Base-by-base conservation (phyloP, 2,113 vertebrate genomes). In the Ailuropoda melanoleuca region DNA sequence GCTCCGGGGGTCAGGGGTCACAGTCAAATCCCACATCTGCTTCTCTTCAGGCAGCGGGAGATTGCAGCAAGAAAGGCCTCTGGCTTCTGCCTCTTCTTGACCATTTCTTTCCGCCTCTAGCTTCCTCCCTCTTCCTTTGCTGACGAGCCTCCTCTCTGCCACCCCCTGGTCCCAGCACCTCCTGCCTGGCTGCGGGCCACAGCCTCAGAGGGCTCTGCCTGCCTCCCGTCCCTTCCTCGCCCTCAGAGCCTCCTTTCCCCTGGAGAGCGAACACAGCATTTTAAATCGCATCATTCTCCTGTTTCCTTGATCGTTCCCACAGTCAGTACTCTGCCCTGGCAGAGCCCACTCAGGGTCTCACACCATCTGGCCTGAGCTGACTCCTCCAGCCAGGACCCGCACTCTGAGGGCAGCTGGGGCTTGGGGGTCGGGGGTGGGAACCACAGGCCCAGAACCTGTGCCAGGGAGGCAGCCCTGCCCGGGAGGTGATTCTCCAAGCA, bases 261-360 rank as follows among this genome's bases (percentile, higher is more conserved):
- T 39, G 29, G 66, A 37, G 34, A 88, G 85, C 50, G 0, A 56
- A 21, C 6, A 13, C 6, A 4, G 19, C 7, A 19, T 21, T 31
- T 21, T 43, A 29, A 55, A 43, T 37, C 8, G 50, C 66, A 13
- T 8, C n/a, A 2, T 18, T 26, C 23, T 53, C 50, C 50, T 29
- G 6, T 21, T 37, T 21, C 5, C 2, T 2, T 4, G 48, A 37
- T 70, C 66, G 21, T 8, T 8, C 48, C n/a, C 6, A 2, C 85
- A 4, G 1, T 3, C 21, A 19, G 8, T 4, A 39, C 24, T 13
- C 85, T 31, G n/a, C n/a, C 48, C 10, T 1, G 0, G 1, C 46
- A 4, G 5, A 23, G 46, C 34, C 46, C 34, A 15, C 34, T 2
- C 0, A 6, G 14, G 48, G 50, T 21, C n/a, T 53, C 4, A 18